Evolutionary conservation across 2,888 invertebrate species (phyloP).

Genomic region (Sinohyriopsis cumingii): DNA sequence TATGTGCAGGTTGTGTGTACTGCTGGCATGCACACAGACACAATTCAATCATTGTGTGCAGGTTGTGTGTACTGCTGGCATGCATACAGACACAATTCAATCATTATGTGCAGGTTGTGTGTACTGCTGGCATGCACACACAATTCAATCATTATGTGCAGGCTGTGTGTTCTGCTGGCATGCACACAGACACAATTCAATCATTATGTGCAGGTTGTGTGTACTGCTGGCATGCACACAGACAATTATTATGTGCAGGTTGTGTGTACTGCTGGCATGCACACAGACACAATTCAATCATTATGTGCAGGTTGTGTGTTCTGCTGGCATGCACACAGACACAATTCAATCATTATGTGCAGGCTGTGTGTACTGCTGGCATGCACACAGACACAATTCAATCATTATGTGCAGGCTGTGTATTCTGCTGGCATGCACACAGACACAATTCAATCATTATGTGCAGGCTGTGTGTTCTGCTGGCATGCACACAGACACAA

Average conservation of each 20-base stretch:
- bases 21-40: conserved; percentile 3
- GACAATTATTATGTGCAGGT: neutral
- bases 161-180: neutral
- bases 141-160: conserved; percentile 4
- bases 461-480: too few relatives aligned
- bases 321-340: conserved; percentile 1
- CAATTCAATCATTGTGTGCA: conserved; percentile 3
- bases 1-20: neutral
- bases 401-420: too few relatives aligned
- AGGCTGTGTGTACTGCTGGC: too few relatives aligned
- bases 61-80: neutral
- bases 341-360: conserved; percentile 6
- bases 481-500: conserved; percentile 2
- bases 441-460: conserved; percentile 5
- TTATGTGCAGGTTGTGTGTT: neutral
- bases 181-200: conserved; percentile 8
- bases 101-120: too few relatives aligned
- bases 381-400: conserved; percentile 8
- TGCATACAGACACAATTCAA: conserved; percentile 8
- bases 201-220: too few relatives aligned
- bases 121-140: conserved; percentile 2
- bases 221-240: conserved; percentile 1
- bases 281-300: conserved; percentile 5
- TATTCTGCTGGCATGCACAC: neutral
- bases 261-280: neutral